Evolutionary conservation across 1,140 invertebrate genomes (phyloP), one percentile per base, ranked within the genome.

Genomic region (Drosophila pandora): DNA sequence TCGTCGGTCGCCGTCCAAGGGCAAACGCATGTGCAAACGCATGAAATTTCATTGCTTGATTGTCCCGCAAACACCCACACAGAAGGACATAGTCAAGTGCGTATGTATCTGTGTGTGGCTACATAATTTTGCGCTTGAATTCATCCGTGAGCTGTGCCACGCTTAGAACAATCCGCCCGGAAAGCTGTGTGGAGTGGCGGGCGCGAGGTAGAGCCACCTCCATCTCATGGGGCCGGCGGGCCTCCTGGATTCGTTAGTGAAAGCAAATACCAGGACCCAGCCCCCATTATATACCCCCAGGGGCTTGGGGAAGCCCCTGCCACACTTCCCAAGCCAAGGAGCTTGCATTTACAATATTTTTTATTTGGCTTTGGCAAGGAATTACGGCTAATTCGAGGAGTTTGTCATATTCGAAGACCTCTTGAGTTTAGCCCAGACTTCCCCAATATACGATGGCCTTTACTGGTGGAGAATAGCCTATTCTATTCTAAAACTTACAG

Each of bases 41-140:
- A 87, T 88, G 83, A 88, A 88, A 88, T 88, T 88, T 88, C 83
- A 88, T 88, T 83, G 83, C 83, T 88, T 88, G 83, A 88, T 88
- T 88, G 83, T 88, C 79, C 80, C 76, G 73, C 76, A 73, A 83
- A 84, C 68, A 76, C 56, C 57, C 61, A 61, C 32, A 65, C 41
- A 17, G 41, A 21, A 21, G 41, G 41, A 43, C 61, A 75, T 28
- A 53, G 17, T 30, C 56, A n/a, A 49, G 56, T 49, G 48, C 56
- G 45, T 76, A 32, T 68, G 57, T 47, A 43, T 76, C 39, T 68
- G 57, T 71, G 75, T 83, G 82, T 71, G 82, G 83, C 84, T 83
- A 88, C 84, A 88, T 88, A 88, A 88, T 88, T 88, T 88, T 88
- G 72, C 79, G 83, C 83, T 89, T 88, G 83, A 88, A 83, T 88